Base-by-base conservation (phyloP, 2,888 invertebrate species). In the Leptopterna dolabrata region DNA sequence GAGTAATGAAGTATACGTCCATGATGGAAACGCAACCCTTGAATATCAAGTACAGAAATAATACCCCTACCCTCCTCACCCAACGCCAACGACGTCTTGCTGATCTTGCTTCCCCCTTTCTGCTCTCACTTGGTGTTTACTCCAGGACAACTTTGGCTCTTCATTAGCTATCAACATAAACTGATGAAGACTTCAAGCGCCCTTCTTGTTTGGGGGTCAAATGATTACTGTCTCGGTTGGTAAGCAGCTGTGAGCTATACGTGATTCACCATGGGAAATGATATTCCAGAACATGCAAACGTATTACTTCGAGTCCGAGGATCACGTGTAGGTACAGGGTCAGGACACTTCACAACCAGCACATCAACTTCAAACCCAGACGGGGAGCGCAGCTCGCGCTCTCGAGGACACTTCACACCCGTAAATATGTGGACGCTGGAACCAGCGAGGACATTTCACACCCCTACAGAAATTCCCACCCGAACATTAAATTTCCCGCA, bases 41-140 rank as follows among this genome's bases (percentile, higher is more conserved):
- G 88, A 88, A 88, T 88, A 88, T 88, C 86, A 88, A 88, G 86
- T 86, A 87, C 88, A 80, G 85, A 86, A 88, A 88, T 88, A 86
- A 88, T 80, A 86, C 87, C 76, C 45, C 71, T 73, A 36, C 36
- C 19, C 27, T 45, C 43, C 1, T 19, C 43, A 13, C 63, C 63
- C 63, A 63, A 4, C 14, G 51, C 47, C 16, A 47, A 13, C 47
- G 47, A 1, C n/a, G 16, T 51, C 6, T 51, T 19, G 63, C 63
- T 19, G 63, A 63, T 63, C 63, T 24, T 11, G 7, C 63, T 27
- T 19, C 63, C 1, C 63, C 63, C 63, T 24, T 19, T 63, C 63
- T 27, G 19, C 19, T 19, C 19, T 24, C 63, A 63, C 63, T 63
- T 63, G 63, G 3, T 63, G 36, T 76, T 76, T 76, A 76, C 76